These are phyloP conservation scores for Rhea americana DNA, from an alignment of 2,113 vertebrate genomes.

Conservation along the genomic window DNA sequence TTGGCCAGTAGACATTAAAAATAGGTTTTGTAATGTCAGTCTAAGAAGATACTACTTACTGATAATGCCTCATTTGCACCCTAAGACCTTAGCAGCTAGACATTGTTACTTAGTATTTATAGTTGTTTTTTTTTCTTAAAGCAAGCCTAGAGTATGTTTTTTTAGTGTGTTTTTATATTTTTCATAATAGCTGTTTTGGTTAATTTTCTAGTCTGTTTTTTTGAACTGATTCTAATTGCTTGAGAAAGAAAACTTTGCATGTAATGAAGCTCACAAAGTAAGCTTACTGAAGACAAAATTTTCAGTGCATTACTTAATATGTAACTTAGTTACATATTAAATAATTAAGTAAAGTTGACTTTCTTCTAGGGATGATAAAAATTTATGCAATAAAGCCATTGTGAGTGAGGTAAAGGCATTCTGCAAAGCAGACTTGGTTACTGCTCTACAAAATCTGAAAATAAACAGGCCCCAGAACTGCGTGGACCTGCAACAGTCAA, in stretches of 20 bases:
- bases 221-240: not conserved
- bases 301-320: not conserved
- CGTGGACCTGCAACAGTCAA: slow-evolving; percentile 29
- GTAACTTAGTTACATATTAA: too few species aligned
- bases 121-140: not conserved
- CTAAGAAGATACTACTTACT: not conserved
- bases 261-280: not conserved
- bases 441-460: slow-evolving; percentile 71
- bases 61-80: not conserved
- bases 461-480: slow-evolving; percentile 12
- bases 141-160: not conserved
- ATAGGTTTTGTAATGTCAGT: not conserved
- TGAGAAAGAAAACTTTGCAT: not conserved
- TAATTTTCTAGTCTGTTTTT: not conserved
- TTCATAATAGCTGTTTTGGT: not conserved
- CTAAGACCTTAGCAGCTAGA: not conserved
- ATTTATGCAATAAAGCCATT: slow-evolving; percentile 91
- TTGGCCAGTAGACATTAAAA: not conserved
- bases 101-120: not conserved
- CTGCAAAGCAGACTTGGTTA: slow-evolving; percentile 85
- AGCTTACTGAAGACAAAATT: not conserved
- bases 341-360: not conserved
- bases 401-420: slow-evolving; percentile 89
- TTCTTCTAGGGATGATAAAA: slow-evolving; percentile 90
- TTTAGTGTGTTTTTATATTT: not conserved